These are phyloP conservation scores for Indri indri DNA, from an alignment of 2,113 vertebrate genomes.

Conservation along the genomic window DNA sequence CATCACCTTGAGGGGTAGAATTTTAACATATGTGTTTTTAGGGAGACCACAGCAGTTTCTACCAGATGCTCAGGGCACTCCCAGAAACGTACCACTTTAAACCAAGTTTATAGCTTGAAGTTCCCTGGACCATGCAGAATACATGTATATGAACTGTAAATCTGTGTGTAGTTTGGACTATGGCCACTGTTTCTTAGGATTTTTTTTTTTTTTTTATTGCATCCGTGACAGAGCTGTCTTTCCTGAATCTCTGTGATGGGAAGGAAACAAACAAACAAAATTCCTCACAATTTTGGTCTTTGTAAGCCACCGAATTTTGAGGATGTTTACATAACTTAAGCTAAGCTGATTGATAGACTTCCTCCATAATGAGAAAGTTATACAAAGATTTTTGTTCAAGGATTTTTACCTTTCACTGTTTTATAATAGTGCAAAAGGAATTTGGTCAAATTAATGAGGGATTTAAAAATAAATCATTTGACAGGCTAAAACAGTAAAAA, in stretches of 20 bases:
- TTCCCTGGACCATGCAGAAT: not conserved
- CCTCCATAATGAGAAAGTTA: not conserved
- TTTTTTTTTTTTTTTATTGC: not conserved
- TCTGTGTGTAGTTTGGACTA: not conserved
- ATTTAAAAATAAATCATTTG: constrained; percentile 19
- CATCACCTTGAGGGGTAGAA: not conserved
- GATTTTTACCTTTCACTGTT: not conserved
- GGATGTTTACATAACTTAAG: not conserved
- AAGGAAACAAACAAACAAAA: not conserved
- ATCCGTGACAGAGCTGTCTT: not conserved
- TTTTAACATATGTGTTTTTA: not conserved
- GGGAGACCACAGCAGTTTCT: not conserved
- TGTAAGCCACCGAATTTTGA: not conserved
- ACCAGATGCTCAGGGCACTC: not conserved
- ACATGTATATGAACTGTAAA: not conserved
- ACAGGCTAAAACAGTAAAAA: not conserved
- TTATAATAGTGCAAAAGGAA: not conserved
- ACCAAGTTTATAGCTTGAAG: not conserved
- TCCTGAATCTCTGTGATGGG: not conserved
- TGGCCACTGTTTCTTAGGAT: not conserved
- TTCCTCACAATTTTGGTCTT: not conserved
- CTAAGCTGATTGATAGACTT: not conserved
- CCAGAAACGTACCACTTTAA: not conserved
- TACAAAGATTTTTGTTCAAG: not conserved
- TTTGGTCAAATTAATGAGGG: not conserved